Base-by-base conservation (phyloP, 2,888 invertebrate genomes). In the Morpho helenor region DNA sequence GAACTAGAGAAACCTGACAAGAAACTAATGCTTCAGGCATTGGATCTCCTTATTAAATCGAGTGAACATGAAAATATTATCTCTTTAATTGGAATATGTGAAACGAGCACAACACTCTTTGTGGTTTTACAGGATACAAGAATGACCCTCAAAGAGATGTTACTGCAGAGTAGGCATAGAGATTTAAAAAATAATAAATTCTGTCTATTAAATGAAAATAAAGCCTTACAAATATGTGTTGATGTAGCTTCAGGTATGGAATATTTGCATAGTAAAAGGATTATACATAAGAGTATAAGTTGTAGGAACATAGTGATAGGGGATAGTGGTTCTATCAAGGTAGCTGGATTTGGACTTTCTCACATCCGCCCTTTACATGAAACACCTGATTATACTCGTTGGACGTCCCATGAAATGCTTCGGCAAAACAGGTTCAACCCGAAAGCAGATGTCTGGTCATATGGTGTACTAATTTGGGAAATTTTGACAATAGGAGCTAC, bases 401-500 rank as follows among this genome's bases (percentile, higher is more conserved):
- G 96, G 96, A 93, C 93, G 7, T 94, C 97, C 0, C 93, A 94
- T 31, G 97, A 97, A 79, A 94, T 95, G 70, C 87, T 96, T 64
- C 92, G 93, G 41, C 93, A 93, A 69, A 93, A 93, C 53, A 92
- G 93, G 52, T 93, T 92, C 67, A 93, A 94, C n/a, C 84, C 91
- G 5, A 94, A 95, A 71, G 95, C 95, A 56, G 96, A 96, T 72
- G 92, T 96, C 6, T 97, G 97, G 97, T 95, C 96, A 0, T 96
- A 94, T 78, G 96, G 95, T 0, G 94, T 96, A 61, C 77, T 96
- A 8, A 84, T 96, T 62, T 97, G 97, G 97, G 97, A 97, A 81
- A 93, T 95, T 61, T 91, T 95, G 67, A 93, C 95, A 5, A 84
- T 97, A 73, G 96, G 94, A 44, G 96, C 93, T 1, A 97, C 97